Evolutionary conservation across 2,797 vertebrate genomes (phyloP).

Genomic region (Danio albolineatus): DNA sequence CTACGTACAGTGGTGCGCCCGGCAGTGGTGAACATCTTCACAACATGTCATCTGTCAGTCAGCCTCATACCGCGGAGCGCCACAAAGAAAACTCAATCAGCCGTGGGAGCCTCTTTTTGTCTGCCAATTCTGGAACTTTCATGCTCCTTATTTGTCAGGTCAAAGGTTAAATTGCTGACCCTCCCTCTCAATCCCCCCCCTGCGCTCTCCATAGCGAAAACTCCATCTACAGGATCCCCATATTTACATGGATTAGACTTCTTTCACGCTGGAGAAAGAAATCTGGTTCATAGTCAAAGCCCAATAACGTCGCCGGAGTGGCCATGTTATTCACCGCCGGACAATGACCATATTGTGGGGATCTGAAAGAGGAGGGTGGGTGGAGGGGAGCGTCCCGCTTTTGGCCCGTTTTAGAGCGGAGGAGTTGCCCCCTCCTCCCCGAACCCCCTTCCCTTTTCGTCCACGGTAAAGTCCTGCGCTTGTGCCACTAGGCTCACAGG

Average conservation of each 20-base stretch:
- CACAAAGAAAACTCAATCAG: slow-evolving; percentile 94
- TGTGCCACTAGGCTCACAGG: slow-evolving; percentile 94
- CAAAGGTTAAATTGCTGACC: slow-evolving; percentile 99
- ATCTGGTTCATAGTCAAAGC: slow-evolving; percentile 97
- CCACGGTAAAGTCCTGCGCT: slow-evolving; percentile 95
- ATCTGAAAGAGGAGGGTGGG: slow-evolving; percentile 84
- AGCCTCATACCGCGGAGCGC: slow-evolving; percentile 80
- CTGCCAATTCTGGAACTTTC: slow-evolving; percentile 99
- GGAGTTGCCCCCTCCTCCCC: slow-evolving; percentile 74
- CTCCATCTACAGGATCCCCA: slow-evolving; percentile 90
- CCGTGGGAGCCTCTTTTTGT: slow-evolving; percentile 95
- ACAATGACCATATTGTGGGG: slow-evolving; percentile 99
- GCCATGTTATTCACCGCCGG: slow-evolving; percentile 97
- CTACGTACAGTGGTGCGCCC: slow-evolving; percentile 54
- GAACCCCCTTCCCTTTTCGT: slow-evolving; percentile 61
- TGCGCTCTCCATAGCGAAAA: slow-evolving; percentile 84
- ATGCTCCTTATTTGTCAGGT: slow-evolving; percentile 99
- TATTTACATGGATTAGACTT: slow-evolving; percentile 99
- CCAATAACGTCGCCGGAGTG: slow-evolving; percentile 92
- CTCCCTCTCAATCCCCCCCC: slow-evolving; percentile 68
- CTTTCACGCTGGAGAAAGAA: slow-evolving; percentile 97
- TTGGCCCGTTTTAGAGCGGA: slow-evolving; percentile 59
- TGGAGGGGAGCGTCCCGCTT: slow-evolving; percentile 72
- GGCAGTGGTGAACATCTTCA: slow-evolving; percentile 55
- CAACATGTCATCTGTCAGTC: slow-evolving; percentile 89